Conservation (phyloP, 2,888 invertebrate species). For the Chymomyza fuscimana region DNA sequence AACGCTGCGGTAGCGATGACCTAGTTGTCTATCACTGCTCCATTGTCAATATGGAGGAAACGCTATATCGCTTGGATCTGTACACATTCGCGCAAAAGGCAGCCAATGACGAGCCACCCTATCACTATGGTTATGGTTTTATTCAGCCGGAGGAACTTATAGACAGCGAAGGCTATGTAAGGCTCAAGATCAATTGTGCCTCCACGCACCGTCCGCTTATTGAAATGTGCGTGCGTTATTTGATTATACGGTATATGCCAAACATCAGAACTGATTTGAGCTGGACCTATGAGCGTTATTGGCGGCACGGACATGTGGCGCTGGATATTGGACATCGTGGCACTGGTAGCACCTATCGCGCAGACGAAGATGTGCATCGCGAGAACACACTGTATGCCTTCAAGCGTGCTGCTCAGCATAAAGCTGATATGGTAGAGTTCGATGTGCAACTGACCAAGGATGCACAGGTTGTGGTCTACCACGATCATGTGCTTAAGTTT, state of each 20-base stretch:
- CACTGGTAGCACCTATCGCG: constrained; percentile 91
- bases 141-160: constrained; percentile 89
- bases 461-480: constrained; percentile 93
- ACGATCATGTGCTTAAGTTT: constrained; percentile 96
- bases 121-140: constrained; percentile 92
- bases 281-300: constrained; percentile 87
- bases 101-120: constrained; percentile 85
- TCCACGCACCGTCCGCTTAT: constrained; percentile 92
- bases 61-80: constrained; percentile 90
- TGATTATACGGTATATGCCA: constrained; percentile 75
- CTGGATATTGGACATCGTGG: constrained; percentile 97
- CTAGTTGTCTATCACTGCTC: constrained; percentile 88
- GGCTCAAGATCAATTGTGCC: constrained; percentile 90
- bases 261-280: constrained; percentile 33
- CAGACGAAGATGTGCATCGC: constrained; percentile 85
- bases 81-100: constrained; percentile 86
- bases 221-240: constrained; percentile 83
- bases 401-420: constrained; percentile 91
- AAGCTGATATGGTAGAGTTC: constrained; percentile 98
- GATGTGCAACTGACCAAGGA: constrained; percentile 98
- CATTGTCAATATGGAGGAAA: constrained; percentile 85
- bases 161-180: constrained; percentile 86
- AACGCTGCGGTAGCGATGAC: constrained; percentile 85
- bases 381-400: constrained; percentile 97
- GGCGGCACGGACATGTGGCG: constrained; percentile 89